Conservation (phyloP, 1,140 invertebrate species). For the Asobara japonica region DNA sequence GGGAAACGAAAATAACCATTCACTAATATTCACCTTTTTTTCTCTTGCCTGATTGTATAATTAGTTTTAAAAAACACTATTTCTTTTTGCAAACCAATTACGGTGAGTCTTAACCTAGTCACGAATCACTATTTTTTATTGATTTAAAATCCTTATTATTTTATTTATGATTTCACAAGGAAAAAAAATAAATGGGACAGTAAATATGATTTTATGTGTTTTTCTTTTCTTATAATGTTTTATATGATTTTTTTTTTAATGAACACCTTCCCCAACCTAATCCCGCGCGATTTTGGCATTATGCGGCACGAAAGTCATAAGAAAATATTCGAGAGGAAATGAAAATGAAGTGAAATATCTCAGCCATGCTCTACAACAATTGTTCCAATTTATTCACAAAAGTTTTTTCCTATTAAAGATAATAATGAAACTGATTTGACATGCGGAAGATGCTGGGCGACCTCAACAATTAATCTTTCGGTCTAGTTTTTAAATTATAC, state of each 20-base stretch:
- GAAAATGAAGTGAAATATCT: constrained; percentile 5
- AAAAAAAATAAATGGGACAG: constrained; percentile 46
- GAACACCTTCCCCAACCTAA: constrained; percentile 18
- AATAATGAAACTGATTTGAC: constrained; percentile 3
- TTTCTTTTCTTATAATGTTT: constrained; percentile 48
- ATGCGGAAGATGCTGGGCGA: constrained; percentile 13
- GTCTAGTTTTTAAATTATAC: constrained; percentile 23
- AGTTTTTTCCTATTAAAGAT: constrained; percentile 22
- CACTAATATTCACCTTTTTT: no score
- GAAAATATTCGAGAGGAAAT: background rate
- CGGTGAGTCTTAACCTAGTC: constrained; percentile 68
- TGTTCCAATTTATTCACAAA: constrained; percentile 42
- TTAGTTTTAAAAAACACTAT: no score
- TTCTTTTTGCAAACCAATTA: constrained; percentile 20
- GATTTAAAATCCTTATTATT: constrained; percentile 62
- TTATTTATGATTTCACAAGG: constrained; percentile 29
- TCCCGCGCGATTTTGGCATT: constrained; percentile 26
- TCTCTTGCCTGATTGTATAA: no score
- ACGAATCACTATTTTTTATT: constrained; percentile 67
- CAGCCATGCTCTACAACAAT: constrained; percentile 25
- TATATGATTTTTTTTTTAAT: background rate
- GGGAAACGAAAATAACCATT: no score
- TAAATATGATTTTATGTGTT: constrained; percentile 57
- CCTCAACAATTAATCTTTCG: constrained; percentile 25
- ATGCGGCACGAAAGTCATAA: background rate